These are phyloP conservation scores for Berghia stephanieae DNA, from an alignment of 1,140 invertebrate genomes.

Conservation along the genomic window DNA sequence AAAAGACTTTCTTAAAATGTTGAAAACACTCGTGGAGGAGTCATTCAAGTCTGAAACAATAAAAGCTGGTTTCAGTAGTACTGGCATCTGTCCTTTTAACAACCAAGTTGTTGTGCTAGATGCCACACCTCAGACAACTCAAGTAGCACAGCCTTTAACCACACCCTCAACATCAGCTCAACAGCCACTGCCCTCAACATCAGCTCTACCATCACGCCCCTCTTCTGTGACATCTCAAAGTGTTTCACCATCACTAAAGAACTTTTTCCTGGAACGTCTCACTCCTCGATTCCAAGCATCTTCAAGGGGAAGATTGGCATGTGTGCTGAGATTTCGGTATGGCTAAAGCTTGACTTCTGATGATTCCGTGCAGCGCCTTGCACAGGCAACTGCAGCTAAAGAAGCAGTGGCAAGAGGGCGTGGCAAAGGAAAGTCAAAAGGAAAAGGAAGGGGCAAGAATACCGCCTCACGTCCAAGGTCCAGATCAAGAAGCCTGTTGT, in stretches of 20 bases:
- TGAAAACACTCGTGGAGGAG: not conserved
- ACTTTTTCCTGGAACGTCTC: conserved; percentile 14
- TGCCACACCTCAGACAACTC: too few species aligned
- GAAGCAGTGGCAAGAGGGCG: too few species aligned
- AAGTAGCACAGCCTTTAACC: too few species aligned
- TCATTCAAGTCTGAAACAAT: not conserved
- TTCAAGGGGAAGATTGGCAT: not conserved
- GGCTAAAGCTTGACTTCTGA: conserved; percentile 9
- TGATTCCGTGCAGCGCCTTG: too few species aligned
- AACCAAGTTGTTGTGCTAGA: not conserved
- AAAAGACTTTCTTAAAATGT: not conserved
- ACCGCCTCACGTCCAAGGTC: too few species aligned
- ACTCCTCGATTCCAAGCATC: not conserved
- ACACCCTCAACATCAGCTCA: too few species aligned
- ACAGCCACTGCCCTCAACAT: too few species aligned
- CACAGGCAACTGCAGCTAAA: too few species aligned
- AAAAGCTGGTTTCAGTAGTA: conserved; percentile 4
- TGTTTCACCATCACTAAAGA: not conserved
- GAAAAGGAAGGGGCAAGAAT: too few species aligned
- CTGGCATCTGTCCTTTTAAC: conserved; percentile 21
- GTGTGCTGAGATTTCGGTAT: conserved; percentile 14
- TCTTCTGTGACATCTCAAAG: not conserved
- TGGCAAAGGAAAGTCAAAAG: too few species aligned
- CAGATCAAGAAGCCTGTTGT: too few species aligned
- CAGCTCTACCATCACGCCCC: too few species aligned